Evolutionary conservation across 2,797 vertebrate species (phyloP).

Genomic region (Galaxias olidus): DNA sequence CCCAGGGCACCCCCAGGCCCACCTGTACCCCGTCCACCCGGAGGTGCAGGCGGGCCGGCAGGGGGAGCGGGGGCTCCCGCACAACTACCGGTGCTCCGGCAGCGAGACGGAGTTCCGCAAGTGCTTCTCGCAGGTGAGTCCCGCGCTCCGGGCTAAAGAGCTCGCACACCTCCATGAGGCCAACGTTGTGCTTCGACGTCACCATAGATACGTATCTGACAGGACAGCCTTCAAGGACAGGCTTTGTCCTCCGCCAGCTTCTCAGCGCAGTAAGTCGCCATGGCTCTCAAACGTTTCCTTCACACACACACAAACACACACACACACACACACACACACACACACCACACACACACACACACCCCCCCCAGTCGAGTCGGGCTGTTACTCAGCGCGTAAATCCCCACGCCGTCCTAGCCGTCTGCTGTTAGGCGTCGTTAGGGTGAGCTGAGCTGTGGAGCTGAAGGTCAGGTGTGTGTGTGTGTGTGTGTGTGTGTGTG

Average conservation of each 20-base stretch:
- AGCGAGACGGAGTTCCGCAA: slow-evolving; percentile 66
- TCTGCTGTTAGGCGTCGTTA: slow-evolving; percentile 29
- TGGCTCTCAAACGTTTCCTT: too few relatives aligned
- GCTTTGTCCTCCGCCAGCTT: too few relatives aligned
- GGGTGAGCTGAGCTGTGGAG: slow-evolving; percentile 23
- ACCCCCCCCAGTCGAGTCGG: too few relatives aligned
- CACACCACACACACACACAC: too few relatives aligned
- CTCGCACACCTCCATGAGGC: too few relatives aligned
- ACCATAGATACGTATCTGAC: too few relatives aligned
- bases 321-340: too few relatives aligned
- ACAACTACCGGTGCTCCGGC: slow-evolving; percentile 65
- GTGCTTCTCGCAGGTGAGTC: slow-evolving; percentile 73
- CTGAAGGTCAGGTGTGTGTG: slow-evolving; percentile 37
- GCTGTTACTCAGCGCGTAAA: background rate
- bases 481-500: slow-evolving; percentile 27
- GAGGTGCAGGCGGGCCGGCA: slow-evolving; percentile 31
- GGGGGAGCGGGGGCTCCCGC: slow-evolving; percentile 36
- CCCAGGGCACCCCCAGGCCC: slow-evolving; percentile 10
- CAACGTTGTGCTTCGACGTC: too few relatives aligned
- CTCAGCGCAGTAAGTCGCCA: too few relatives aligned
- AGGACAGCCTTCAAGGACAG: too few relatives aligned
- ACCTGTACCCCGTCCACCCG: slow-evolving; percentile 56
- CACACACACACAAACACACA: too few relatives aligned
- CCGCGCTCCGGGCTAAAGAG: too few relatives aligned
- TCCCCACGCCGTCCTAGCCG: slow-evolving; percentile 5